phyloP scores from a whole-genome alignment of 2,113 vertebrate species.

The Emberiza fucata region DNA sequence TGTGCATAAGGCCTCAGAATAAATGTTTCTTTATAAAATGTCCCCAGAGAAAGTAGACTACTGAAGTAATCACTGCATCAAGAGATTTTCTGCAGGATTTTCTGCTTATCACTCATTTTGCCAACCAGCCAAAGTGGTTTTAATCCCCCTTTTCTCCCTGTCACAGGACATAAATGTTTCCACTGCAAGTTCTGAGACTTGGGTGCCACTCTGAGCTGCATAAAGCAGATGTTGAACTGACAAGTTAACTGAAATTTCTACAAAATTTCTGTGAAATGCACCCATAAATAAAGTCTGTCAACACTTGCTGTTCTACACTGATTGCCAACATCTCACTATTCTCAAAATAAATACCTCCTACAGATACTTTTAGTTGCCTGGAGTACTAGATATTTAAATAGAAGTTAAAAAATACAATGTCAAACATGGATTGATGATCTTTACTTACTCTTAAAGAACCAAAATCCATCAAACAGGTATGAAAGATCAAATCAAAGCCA shows the following conservation, averaged over 20 bases:
- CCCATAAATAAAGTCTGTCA: slow-evolving; percentile 46
- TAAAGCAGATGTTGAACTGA: slow-evolving; percentile 26
- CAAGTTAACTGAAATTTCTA: slow-evolving; percentile 25
- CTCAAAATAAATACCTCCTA: slow-evolving; percentile 52
- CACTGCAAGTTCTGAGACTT: neutral
- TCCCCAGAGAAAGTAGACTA: neutral
- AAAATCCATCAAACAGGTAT: neutral
- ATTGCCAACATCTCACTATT: slow-evolving; percentile 6
- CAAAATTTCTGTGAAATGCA: slow-evolving; percentile 14
- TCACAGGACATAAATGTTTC: neutral
- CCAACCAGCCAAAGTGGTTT: neutral
- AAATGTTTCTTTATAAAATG: neutral
- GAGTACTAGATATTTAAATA: neutral
- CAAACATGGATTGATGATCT: neutral
- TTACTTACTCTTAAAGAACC: neutral
- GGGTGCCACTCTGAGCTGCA: neutral
- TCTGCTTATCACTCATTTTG: neutral
- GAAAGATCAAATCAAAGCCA: neutral
- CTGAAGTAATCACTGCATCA: neutral
- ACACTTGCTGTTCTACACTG: slow-evolving; percentile 13
- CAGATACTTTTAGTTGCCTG: neutral
- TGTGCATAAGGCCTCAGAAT: neutral
- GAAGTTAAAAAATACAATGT: neutral
- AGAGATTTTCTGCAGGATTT: neutral
- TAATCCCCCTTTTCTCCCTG: neutral